A percentile compares a stretch with the other conserved stretches of the same genome.
Evolutionary conservation across 1,140 invertebrate species (phyloP).

Genomic region (Listronotus oregonensis): DNA sequence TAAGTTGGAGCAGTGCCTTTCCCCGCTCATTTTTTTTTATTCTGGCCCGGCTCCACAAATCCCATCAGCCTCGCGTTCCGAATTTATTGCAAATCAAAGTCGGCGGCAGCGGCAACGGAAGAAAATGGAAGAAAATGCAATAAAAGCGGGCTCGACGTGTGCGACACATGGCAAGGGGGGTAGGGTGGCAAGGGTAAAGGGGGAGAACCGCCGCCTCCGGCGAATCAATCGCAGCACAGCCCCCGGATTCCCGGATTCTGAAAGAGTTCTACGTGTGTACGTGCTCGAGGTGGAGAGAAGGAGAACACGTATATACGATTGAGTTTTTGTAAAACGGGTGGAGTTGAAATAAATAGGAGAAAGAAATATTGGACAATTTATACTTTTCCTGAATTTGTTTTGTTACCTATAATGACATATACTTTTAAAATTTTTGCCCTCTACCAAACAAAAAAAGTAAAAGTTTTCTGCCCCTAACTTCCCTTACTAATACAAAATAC

Average conservation of each 20-base stretch:
- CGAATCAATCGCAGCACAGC: slow-evolving; percentile 20
- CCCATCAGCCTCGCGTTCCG: neutral
- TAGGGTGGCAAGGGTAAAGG: neutral
- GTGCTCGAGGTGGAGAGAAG: neutral
- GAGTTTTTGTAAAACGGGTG: too few relatives aligned
- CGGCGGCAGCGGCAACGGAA: slow-evolving; percentile 16
- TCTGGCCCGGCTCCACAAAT: slow-evolving; percentile 3
- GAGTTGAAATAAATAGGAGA: slow-evolving; percentile 1
- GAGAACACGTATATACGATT: too few relatives aligned
- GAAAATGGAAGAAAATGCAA: slow-evolving; percentile 35
- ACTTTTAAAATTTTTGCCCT: too few relatives aligned
- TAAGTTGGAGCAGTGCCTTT: neutral
- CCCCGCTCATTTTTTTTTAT: neutral
- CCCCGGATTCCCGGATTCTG: slow-evolving; percentile 18
- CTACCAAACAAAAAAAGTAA: too few relatives aligned
- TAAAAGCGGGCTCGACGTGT: slow-evolving; percentile 26
- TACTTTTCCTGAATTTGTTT: too few relatives aligned
- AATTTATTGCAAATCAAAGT: slow-evolving; percentile 35
- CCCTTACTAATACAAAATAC: too few relatives aligned
- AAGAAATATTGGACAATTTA: neutral
- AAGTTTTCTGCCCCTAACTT: too few relatives aligned
- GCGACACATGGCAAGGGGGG: slow-evolving; percentile 28
- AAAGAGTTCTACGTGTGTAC: slow-evolving; percentile 11
- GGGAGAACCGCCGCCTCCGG: slow-evolving; percentile 7
- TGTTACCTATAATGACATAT: too few relatives aligned